Conservation (phyloP, 2,888 invertebrate species). For the Volucella bombylans region DNA sequence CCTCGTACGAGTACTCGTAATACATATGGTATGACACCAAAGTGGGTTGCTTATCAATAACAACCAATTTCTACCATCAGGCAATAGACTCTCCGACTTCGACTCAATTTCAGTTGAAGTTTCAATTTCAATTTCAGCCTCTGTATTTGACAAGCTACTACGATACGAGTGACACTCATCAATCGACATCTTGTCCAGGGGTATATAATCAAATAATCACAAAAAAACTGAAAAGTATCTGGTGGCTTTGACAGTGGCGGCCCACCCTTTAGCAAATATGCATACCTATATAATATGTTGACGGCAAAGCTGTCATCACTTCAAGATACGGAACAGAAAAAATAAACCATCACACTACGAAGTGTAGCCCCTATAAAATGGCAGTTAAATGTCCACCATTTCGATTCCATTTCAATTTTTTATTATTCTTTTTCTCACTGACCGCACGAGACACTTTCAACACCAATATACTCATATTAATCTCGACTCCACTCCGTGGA, state of each 20-base stretch:
- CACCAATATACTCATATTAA: conserved; percentile 32
- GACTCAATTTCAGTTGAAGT: not conserved
- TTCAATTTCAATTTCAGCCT: no score
- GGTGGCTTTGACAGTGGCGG: conserved; percentile 19
- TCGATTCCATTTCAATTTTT: conserved; percentile 40
- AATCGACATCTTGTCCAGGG: conserved; percentile 37
- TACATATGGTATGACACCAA: conserved; percentile 30
- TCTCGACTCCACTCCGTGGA: conserved; percentile 2
- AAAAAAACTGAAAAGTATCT: conserved; percentile 5
- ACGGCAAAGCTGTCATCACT: conserved; percentile 43
- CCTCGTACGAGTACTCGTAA: conserved; percentile 9
- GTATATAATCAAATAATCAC: conserved; percentile 25
- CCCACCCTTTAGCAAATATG: conserved; percentile 68
- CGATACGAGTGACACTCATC: conserved; percentile 49
- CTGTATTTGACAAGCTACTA: no score
- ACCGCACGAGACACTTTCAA: conserved; percentile 50
- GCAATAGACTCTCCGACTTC: not conserved
- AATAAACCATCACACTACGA: not conserved
- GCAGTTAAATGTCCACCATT: conserved; percentile 72
- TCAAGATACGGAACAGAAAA: conserved; percentile 22
- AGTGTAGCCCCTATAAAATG: conserved; percentile 56
- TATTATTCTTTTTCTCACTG: conserved; percentile 43
- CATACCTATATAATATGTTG: conserved; percentile 28
- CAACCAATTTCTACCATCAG: conserved; percentile 37
- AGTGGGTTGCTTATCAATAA: conserved; percentile 66